Conservation (phyloP, 2,113 vertebrate genomes). For the Aviceda subcristata region DNA sequence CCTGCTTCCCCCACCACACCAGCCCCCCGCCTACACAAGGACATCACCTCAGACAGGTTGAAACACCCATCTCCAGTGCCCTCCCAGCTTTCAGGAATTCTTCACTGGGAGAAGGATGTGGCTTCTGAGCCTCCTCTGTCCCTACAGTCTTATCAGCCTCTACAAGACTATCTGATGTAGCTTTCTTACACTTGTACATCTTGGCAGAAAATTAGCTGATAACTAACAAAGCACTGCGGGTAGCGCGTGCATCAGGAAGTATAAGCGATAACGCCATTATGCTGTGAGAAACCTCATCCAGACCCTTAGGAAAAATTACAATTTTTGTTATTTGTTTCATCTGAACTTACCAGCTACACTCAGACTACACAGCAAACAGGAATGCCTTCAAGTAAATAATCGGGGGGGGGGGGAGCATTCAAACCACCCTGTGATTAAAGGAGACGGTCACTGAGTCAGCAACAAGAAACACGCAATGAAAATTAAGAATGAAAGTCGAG, state of each 20-base stretch:
- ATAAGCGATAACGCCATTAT: not conserved
- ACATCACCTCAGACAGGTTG: accelerated
- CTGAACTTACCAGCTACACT: not conserved
- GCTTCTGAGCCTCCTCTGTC: not conserved
- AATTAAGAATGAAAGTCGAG: not conserved
- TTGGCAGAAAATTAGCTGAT: not conserved
- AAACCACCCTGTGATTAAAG: not conserved
- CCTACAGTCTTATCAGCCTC: not conserved
- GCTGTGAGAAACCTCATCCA: not conserved
- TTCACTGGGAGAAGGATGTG: not conserved
- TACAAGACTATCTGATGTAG: not conserved
- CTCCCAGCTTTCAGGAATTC: not conserved
- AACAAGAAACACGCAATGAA: not conserved
- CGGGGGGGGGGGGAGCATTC: not conserved
- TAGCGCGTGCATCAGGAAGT: not conserved
- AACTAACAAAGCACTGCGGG: not conserved
- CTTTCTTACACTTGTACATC: not conserved
- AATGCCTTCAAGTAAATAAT: not conserved
- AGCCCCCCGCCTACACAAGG: not conserved
- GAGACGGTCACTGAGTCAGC: not conserved
- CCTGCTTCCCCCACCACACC: not conserved
- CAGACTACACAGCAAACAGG: not conserved
- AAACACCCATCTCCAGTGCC: not conserved
- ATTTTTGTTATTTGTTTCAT: not conserved
- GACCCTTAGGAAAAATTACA: not conserved